phyloP scores from a whole-genome alignment of 2,797 vertebrate species.

The Arremon aurantiirostris region DNA sequence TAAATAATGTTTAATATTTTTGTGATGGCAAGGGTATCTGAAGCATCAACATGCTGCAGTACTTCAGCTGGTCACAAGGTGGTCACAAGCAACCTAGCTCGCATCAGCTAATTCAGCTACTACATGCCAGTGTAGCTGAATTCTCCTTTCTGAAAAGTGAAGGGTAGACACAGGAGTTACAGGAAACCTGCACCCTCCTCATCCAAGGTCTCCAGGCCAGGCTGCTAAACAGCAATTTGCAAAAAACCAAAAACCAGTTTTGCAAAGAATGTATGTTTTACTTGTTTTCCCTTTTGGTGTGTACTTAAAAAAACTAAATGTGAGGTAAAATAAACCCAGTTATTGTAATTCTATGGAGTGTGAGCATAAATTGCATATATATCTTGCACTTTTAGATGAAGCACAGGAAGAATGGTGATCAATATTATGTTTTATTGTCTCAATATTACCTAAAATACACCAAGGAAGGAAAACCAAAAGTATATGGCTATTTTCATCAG shows the following conservation, averaged over 20 bases:
- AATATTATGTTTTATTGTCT: background rate
- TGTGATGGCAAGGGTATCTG: background rate
- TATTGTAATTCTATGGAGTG: background rate
- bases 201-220: background rate
- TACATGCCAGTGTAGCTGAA: background rate
- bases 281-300: background rate
- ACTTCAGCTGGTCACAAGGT: too few species aligned
- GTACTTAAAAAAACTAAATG: background rate
- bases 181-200: background rate
- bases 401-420: background rate
- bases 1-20: background rate
- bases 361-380: background rate
- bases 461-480: background rate
- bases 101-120: too few species aligned
- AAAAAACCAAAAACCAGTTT: background rate
- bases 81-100: too few species aligned
- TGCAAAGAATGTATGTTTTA: background rate
- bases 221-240: background rate
- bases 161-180: background rate
- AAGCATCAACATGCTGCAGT: background rate
- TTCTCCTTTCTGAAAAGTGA: background rate
- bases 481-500: background rate
- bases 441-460: background rate
- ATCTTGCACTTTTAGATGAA: background rate
- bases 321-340: background rate